A percentile compares a stretch with the other conserved stretches of the same genome.
These are phyloP conservation scores for Probaryconus sp. DNA, from an alignment of 1,140 invertebrate genomes.

Conservation along the genomic window DNA sequence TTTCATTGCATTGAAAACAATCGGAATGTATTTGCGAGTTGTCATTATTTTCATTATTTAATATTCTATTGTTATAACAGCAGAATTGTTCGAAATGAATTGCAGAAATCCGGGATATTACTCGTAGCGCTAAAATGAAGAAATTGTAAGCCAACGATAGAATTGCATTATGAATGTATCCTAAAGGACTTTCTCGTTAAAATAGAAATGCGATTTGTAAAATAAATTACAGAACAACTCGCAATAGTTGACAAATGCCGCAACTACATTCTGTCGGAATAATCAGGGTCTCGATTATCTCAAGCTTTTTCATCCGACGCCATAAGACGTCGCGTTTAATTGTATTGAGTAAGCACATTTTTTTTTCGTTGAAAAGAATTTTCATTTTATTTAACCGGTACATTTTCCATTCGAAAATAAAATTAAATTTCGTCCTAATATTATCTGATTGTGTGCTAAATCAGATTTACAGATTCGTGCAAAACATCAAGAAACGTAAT, in stretches of 20 bases:
- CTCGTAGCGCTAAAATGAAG: conserved; percentile 19
- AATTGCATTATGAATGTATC: conserved; percentile 30
- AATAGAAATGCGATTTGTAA: conserved; percentile 18
- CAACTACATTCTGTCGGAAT: no score
- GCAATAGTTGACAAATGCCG: neutral
- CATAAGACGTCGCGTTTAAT: no score
- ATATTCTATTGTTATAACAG: conserved; percentile 7
- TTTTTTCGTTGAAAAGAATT: no score
- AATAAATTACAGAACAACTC: conserved; percentile 13
- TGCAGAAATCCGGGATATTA: neutral
- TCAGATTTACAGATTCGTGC: no score
- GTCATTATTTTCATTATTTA: conserved; percentile 1
- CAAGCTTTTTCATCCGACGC: no score
- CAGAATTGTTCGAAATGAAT: neutral
- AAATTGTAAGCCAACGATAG: conserved; percentile 22
- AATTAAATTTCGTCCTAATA: no score
- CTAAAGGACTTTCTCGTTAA: conserved; percentile 28
- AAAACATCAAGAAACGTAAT: no score
- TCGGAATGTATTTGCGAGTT: neutral
- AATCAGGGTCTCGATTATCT: no score
- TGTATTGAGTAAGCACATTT: no score
- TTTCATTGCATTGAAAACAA: neutral
- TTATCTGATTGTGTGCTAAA: no score
- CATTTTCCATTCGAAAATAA: no score
- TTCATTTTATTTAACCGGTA: no score